phyloP scores from a whole-genome alignment of 2,888 invertebrate species.

The Smittia aterrima region DNA sequence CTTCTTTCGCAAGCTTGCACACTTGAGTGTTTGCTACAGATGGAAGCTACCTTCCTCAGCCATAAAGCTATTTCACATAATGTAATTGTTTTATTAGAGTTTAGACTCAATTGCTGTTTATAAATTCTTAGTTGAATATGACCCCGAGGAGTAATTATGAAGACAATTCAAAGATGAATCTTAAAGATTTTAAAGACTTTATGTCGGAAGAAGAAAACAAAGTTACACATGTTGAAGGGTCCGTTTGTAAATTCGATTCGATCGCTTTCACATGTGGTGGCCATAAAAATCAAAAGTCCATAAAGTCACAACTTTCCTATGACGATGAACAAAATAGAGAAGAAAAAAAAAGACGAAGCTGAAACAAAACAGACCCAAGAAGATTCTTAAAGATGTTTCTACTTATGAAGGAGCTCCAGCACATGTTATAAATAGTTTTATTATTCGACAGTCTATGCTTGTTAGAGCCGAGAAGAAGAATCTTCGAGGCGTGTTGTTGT shows the following conservation, averaged over 20 bases:
- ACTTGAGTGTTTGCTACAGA: background rate
- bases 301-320: constrained; percentile 17
- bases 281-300: constrained; percentile 35
- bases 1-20: background rate
- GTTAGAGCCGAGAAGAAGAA: background rate
- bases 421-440: constrained; percentile 31
- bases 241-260: background rate
- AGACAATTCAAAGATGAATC: constrained; percentile 4
- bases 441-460: background rate
- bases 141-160: constrained; percentile 31
- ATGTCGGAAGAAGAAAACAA: background rate
- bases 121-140: constrained; percentile 27
- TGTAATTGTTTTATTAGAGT: constrained; percentile 40
- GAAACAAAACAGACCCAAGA: constrained; percentile 3
- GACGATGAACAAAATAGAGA: background rate
- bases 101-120: constrained; percentile 26
- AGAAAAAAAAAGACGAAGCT: background rate
- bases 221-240: background rate
- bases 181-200: background rate
- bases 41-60: constrained; percentile 26
- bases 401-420: constrained; percentile 6
- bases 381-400: constrained; percentile 13
- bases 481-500: background rate
- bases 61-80: constrained; percentile 34
- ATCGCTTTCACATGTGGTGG: constrained; percentile 38